A percentile compares a stretch with the other conserved stretches of the same genome.
Conservation (phyloP, 2,113 vertebrate genomes). For the Poeciliopsis turrubarensis region DNA sequence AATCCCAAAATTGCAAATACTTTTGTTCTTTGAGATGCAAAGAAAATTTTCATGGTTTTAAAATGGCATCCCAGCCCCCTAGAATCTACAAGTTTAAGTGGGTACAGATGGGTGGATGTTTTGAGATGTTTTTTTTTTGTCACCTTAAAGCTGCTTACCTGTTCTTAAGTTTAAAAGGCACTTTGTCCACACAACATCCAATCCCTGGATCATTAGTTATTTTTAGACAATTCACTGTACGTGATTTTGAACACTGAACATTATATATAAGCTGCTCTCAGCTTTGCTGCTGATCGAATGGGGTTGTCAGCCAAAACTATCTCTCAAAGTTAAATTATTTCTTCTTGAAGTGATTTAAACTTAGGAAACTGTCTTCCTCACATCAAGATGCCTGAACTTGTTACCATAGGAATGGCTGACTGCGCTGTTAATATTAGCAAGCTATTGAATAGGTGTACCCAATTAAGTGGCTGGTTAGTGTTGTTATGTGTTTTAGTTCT, state of each 20-base stretch:
- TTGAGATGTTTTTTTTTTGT: background rate
- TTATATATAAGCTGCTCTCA: background rate
- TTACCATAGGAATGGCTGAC: background rate
- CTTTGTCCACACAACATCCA: background rate
- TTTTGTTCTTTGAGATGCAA: conserved; percentile 25
- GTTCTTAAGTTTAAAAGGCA: background rate
- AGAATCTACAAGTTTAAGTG: too few relatives aligned
- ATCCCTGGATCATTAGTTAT: background rate
- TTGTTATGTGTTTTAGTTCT: too few relatives aligned
- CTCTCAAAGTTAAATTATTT: background rate
- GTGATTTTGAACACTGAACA: background rate
- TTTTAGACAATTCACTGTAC: background rate
- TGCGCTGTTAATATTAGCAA: background rate
- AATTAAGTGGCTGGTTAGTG: too few relatives aligned
- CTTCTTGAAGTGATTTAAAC: background rate
- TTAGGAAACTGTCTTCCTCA: background rate
- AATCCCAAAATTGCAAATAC: conserved; percentile 45
- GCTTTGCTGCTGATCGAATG: background rate
- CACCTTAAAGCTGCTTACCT: background rate
- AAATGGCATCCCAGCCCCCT: background rate
- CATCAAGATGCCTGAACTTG: too few relatives aligned
- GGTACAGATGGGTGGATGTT: too few relatives aligned
- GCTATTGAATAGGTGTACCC: too few relatives aligned
- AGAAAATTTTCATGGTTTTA: background rate
- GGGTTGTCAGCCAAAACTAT: background rate